phyloP scores from a whole-genome alignment of 2,888 invertebrate species.

The Lordiphosa fenestrarum region DNA sequence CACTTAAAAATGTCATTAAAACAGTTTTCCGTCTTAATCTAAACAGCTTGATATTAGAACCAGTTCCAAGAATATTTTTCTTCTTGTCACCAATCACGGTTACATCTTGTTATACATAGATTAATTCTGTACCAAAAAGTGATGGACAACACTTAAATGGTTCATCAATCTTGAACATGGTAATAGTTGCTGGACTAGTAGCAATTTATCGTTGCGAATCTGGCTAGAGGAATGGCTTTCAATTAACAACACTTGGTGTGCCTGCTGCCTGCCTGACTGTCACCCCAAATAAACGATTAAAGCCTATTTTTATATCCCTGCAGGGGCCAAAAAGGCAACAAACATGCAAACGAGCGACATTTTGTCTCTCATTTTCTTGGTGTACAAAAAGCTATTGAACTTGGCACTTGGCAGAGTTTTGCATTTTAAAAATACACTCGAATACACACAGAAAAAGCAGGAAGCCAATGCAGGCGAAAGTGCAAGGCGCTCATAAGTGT shows the following conservation, averaged over 20 bases:
- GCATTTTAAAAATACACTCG: constrained; percentile 56
- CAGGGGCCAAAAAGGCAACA: constrained; percentile 29
- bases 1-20: too few species aligned
- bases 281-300: constrained; percentile 39
- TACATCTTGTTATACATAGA: constrained; percentile 23
- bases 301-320: constrained; percentile 55
- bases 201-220: not conserved
- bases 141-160: constrained; percentile 17
- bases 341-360: constrained; percentile 23
- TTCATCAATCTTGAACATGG: constrained; percentile 30
- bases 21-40: too few species aligned
- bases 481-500: constrained; percentile 49
- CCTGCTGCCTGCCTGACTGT: constrained; percentile 19
- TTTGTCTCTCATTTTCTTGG: constrained; percentile 30
- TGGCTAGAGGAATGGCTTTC: constrained; percentile 46
- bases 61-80: not conserved
- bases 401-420: constrained; percentile 64
- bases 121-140: constrained; percentile 21
- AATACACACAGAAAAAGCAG: constrained; percentile 43
- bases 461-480: constrained; percentile 43
- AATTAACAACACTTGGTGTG: constrained; percentile 58
- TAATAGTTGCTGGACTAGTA: constrained; percentile 8
- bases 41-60: too few species aligned
- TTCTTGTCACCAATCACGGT: constrained; percentile 5
- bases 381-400: constrained; percentile 65